phyloP scores from a whole-genome alignment of 2,113 vertebrate species.

The Uropsilus gracilis region DNA sequence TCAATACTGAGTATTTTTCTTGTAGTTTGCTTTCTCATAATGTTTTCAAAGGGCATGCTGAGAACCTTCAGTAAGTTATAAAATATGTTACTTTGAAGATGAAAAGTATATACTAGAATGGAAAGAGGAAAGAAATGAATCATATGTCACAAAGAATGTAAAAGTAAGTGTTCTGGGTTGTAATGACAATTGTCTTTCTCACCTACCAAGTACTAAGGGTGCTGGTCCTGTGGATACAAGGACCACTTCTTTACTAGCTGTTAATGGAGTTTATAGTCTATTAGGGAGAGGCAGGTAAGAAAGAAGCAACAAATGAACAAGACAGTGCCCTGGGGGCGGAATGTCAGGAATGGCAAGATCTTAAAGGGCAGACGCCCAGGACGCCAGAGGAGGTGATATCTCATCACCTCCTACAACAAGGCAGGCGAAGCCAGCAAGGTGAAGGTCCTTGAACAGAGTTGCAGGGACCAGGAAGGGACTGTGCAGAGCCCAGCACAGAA shows the following conservation, averaged over 20 bases:
- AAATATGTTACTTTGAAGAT: not conserved
- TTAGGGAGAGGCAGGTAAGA: not conserved
- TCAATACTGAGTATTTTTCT: not conserved
- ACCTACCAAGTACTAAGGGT: not conserved
- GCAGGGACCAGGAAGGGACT: not conserved
- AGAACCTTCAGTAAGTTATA: not conserved
- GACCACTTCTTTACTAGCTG: not conserved
- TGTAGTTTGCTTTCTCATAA: not conserved
- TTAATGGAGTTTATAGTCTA: not conserved
- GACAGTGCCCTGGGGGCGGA: not conserved
- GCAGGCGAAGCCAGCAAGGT: fast-evolving
- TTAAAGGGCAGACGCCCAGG: not conserved
- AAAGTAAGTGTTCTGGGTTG: not conserved
- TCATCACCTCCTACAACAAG: not conserved
- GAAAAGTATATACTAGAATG: not conserved
- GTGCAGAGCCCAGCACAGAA: fast-evolving
- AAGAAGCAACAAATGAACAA: not conserved
- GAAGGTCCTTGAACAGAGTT: not conserved
- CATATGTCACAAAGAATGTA: not conserved
- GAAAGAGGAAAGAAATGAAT: not conserved
- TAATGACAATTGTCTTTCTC: not conserved
- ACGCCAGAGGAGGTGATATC: fast-evolving
- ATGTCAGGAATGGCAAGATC: not conserved
- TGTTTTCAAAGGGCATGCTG: not conserved
- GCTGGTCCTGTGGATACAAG: not conserved